phyloP scores from a whole-genome alignment of 1,140 invertebrate genomes.

The Drosophila lacteicornis region DNA sequence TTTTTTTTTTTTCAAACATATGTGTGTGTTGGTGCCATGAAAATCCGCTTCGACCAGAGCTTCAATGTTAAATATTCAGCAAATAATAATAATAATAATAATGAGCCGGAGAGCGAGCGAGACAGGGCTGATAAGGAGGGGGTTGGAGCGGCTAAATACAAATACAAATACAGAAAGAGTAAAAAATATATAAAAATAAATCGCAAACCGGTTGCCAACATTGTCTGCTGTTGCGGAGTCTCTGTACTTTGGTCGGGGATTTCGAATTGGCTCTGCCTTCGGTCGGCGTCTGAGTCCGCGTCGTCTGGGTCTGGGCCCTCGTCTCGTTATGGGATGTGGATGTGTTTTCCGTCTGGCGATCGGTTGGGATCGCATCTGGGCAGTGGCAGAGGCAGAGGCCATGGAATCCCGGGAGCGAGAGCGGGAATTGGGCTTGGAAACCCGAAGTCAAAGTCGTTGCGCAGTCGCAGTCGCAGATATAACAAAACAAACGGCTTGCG shows the following conservation, averaged over 20 bases:
- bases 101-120: conserved; percentile 57
- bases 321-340: conserved; percentile 63
- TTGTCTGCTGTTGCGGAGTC: conserved; percentile 67
- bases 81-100: conserved; percentile 82
- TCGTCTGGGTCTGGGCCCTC: conserved; percentile 33
- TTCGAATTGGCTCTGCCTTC: conserved; percentile 27
- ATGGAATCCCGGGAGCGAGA: conserved; percentile 20
- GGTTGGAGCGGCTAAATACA: conserved; percentile 19
- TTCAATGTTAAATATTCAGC: conserved; percentile 71
- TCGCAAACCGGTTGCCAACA: conserved; percentile 74
- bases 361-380: conserved; percentile 27
- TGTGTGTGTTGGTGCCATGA: conserved; percentile 30
- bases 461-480: conserved; percentile 60
- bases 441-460: conserved; percentile 49
- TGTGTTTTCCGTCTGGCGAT: conserved; percentile 54
- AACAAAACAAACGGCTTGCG: conserved; percentile 59
- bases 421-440: conserved; percentile 13
- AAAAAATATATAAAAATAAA: conserved; percentile 67
- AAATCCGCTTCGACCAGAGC: conserved; percentile 47
- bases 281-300: conserved; percentile 13
- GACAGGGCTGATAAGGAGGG: conserved; percentile 7
- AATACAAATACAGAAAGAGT: conserved; percentile 21
- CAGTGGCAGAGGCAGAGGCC: conserved; percentile 3
- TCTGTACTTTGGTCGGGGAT: conserved; percentile 46
- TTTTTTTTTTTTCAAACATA: conserved; percentile 13